Percentiles rank a stretch among this genome's conserved stretches.
Conservation (phyloP, 2,797 vertebrate species). For the Hirundo rustica region DNA sequence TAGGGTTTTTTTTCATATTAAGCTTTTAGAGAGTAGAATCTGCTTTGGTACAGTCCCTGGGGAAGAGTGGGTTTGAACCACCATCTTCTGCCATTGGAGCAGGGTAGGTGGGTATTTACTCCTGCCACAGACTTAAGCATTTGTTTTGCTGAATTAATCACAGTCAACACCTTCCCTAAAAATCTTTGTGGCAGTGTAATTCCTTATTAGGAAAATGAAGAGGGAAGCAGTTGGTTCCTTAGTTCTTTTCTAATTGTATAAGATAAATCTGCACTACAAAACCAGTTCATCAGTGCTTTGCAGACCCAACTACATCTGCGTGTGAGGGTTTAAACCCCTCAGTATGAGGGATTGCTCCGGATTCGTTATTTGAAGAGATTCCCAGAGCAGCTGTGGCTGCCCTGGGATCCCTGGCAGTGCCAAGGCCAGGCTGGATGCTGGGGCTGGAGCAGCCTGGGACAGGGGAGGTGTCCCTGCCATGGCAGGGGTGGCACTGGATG, state of each 20-base stretch:
- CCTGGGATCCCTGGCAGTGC: neutral
- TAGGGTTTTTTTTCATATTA: neutral
- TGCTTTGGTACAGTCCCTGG: neutral
- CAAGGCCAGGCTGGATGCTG: accelerated
- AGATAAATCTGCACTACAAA: neutral
- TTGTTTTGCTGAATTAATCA: neutral
- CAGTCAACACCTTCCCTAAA: neutral
- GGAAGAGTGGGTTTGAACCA: neutral
- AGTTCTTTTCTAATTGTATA: neutral
- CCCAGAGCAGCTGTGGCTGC: neutral
- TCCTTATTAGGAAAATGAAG: neutral
- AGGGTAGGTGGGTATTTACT: neutral
- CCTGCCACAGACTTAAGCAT: neutral
- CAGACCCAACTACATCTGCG: neutral
- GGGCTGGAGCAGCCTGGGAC: neutral
- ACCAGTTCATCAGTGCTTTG: neutral
- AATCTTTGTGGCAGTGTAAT: neutral
- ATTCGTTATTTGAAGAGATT: neutral
- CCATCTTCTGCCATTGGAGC: neutral
- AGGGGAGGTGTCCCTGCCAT: neutral
- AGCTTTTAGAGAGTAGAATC: neutral
- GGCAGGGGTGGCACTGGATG: neutral
- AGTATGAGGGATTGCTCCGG: neutral
- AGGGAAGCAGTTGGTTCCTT: neutral
- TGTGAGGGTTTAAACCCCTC: neutral